phyloP scores from a whole-genome alignment of 2,888 invertebrate genomes.

The Acleris literana region DNA sequence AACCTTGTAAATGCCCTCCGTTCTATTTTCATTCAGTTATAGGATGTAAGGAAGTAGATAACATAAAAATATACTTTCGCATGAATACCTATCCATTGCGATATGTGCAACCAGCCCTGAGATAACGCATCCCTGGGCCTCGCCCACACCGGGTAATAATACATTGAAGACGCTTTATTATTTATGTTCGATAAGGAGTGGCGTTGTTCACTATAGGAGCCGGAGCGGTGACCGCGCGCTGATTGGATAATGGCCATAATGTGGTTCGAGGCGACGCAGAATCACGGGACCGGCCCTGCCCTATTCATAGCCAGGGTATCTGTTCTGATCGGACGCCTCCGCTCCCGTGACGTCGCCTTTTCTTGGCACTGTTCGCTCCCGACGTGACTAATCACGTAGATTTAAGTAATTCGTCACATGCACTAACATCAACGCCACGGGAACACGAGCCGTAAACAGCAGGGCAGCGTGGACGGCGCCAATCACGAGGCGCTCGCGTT shows the following conservation, averaged over 20 bases:
- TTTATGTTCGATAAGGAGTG: constrained; percentile 59
- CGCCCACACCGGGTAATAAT: constrained; percentile 20
- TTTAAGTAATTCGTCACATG: constrained; percentile 18
- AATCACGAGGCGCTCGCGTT: constrained; percentile 20
- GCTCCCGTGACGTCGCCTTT: constrained; percentile 55
- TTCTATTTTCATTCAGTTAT: background rate
- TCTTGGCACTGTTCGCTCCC: constrained; percentile 59
- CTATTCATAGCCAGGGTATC: constrained; percentile 42
- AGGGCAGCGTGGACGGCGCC: constrained; percentile 9
- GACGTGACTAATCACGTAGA: constrained; percentile 43
- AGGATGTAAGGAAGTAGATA: background rate
- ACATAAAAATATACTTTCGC: constrained; percentile 7
- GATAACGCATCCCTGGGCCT: constrained; percentile 20
- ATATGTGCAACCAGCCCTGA: constrained; percentile 7
- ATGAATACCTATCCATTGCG: too few relatives aligned
- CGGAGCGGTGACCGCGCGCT: constrained; percentile 63
- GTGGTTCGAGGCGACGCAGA: constrained; percentile 27
- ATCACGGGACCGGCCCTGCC: constrained; percentile 42
- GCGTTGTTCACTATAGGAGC: constrained; percentile 40
- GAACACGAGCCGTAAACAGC: constrained; percentile 18
- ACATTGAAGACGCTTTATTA: constrained; percentile 41
- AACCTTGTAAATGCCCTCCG: background rate
- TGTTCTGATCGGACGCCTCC: constrained; percentile 49
- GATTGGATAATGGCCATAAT: constrained; percentile 64
- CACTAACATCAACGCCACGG: constrained; percentile 5